Percentiles rank a stretch among this genome's conserved stretches.
Evolutionary conservation across 2,888 invertebrate species (phyloP).

Genomic region (Pogonocherus hispidulus): DNA sequence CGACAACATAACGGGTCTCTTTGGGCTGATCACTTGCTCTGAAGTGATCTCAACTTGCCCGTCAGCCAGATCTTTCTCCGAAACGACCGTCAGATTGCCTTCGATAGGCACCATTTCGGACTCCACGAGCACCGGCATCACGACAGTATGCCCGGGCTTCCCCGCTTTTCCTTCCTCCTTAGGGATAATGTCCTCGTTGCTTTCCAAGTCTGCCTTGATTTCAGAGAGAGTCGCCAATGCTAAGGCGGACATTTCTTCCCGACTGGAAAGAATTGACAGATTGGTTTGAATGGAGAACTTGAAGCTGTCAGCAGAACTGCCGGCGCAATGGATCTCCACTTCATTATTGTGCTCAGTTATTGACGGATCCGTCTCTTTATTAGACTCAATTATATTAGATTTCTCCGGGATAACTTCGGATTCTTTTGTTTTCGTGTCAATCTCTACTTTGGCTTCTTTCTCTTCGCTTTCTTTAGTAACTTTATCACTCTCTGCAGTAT

Average conservation of each 20-base stretch:
- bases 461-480: neutral
- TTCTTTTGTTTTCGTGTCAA: neutral
- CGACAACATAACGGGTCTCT: constrained; percentile 60
- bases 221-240: constrained; percentile 45
- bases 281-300: constrained; percentile 59
- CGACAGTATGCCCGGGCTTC: neutral
- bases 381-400: neutral
- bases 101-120: constrained; percentile 68
- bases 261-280: constrained; percentile 49
- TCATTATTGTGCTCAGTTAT: constrained; percentile 32
- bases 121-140: constrained; percentile 26
- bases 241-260: constrained; percentile 53
- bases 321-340: constrained; percentile 41
- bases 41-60: constrained; percentile 72
- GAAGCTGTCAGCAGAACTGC: constrained; percentile 42
- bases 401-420: neutral
- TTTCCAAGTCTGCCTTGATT: constrained; percentile 40
- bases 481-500: too few species aligned
- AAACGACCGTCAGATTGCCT: constrained; percentile 73
- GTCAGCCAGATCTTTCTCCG: constrained; percentile 65
- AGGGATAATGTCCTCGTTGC: constrained; percentile 30
- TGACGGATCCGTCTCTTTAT: neutral
- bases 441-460: neutral
- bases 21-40: constrained; percentile 56
- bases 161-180: neutral